Percentiles rank a stretch among this genome's conserved stretches.
Evolutionary conservation across 2,113 vertebrate genomes (phyloP).

Genomic region (Erythrocercus mccallii): DNA sequence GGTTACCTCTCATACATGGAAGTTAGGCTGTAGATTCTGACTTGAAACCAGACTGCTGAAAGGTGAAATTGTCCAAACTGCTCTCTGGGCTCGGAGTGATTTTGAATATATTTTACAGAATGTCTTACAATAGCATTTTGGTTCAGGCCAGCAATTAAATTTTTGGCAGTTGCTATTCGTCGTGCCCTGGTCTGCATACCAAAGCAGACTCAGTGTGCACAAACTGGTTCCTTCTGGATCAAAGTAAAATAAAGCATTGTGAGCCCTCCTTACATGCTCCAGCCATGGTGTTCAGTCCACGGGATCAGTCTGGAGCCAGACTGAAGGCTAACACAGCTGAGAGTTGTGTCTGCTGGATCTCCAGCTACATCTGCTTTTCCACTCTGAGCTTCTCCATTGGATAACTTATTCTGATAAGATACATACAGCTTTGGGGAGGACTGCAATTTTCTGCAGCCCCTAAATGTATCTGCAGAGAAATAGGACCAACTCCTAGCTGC

Average conservation of each 20-base stretch:
- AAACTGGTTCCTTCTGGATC: not conserved
- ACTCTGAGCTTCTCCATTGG: not conserved
- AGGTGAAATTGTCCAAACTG: not conserved
- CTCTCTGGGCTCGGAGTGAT: not conserved
- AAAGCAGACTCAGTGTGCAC: not conserved
- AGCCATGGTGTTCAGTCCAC: not conserved
- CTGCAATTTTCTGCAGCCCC: not conserved
- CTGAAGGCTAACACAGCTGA: not conserved
- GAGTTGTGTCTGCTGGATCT: not conserved
- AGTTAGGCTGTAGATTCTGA: not conserved
- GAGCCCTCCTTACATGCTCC: not conserved
- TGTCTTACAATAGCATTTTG: not conserved
- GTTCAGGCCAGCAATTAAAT: not conserved
- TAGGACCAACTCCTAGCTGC: not conserved
- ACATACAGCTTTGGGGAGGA: not conserved
- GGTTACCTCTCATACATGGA: not conserved
- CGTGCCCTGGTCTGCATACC: not conserved
- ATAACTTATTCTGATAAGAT: not conserved
- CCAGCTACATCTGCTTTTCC: not conserved
- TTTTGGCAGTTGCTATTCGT: not conserved
- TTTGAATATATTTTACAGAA: not conserved
- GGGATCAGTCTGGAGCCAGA: not conserved
- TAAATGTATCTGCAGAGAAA: not conserved
- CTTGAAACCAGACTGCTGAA: not conserved
- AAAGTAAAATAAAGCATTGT: not conserved